Base-by-base conservation (phyloP, 2,113 vertebrate genomes). In the Nerophis ophidion region DNA sequence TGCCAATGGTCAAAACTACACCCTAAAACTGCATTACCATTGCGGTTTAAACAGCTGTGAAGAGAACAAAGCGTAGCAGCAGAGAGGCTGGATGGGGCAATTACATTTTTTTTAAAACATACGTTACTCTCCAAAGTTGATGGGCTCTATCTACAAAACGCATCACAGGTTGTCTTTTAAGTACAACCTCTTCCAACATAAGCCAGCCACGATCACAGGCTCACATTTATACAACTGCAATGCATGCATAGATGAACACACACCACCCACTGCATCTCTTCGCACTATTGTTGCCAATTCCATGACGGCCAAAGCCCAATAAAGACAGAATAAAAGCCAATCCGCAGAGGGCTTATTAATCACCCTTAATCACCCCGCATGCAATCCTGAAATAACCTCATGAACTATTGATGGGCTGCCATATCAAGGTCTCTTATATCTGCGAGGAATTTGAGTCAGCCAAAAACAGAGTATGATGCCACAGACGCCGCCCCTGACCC, bases 111-210 rank as follows among this genome's bases (percentile, higher is more conserved):
- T 68, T 26, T 26, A 26, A 26, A 26, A 26, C 26, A 26, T 26
- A 26, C 26, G 26, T 26, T 26, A 3, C 38, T 14, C 55, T 57
- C 16, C 55, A 57, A 26, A 44, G 42, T 57, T 19, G 72, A 80
- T 68, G 61, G 80, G 70, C 66, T 67, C 68, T 52, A 70, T 74
- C 74, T 66, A 46, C 74, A 68, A 68, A 78, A 81, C 75, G 73
- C 70, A 70, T 62, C 60, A 38, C 36, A 34, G 45, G 3, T 53
- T 38, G 59, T 13, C 81, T 79, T 83, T 86, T 66, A 76, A 71
- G 70, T 74, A 74, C 36, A 53, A 46, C 61, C 61, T 73, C 72
- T 77, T 76, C 79, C 65, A 81, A 70, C 50, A 7, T 0, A 46
- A 72, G 68, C 68, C 69, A 71, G 71, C 68, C 58, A 55, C 67